Conservation (phyloP, 2,888 invertebrate genomes). For the Carabus problematicus region DNA sequence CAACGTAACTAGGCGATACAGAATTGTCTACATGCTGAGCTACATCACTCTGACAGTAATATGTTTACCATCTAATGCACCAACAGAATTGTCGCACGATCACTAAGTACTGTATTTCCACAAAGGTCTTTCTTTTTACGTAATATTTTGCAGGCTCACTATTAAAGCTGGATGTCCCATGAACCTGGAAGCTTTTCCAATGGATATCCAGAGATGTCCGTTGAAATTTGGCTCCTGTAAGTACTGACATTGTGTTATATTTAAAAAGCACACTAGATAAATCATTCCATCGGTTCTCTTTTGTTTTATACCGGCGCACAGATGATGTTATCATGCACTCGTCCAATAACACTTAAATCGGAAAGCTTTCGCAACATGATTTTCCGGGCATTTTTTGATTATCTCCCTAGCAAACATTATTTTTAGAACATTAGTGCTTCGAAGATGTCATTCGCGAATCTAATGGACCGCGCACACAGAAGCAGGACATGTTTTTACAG, state of each 20-base stretch:
- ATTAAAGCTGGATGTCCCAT: constrained; percentile 85
- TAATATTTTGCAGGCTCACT: constrained; percentile 68
- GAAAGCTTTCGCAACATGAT: background rate
- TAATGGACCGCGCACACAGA: constrained; percentile 9
- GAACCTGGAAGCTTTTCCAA: constrained; percentile 85
- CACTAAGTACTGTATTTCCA: too few species aligned
- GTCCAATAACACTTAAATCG: background rate
- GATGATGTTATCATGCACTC: background rate
- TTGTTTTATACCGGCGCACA: background rate
- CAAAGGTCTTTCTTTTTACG: background rate
- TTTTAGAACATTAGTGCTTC: constrained; percentile 8
- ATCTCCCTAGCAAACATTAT: constrained; percentile 7
- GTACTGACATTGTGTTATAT: constrained; percentile 54
- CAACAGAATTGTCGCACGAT: too few species aligned
- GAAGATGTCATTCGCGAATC: background rate
- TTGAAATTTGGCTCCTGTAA: constrained; percentile 83
- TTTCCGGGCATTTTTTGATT: too few species aligned
- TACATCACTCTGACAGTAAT: too few species aligned
- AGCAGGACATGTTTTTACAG: constrained; percentile 11
- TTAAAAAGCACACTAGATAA: background rate
- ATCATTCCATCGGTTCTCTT: background rate
- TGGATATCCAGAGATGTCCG: constrained; percentile 84
- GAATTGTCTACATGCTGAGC: too few species aligned
- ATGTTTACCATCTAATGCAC: too few species aligned
- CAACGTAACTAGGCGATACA: too few species aligned